A percentile compares a stretch with the other conserved stretches of the same genome.
These are phyloP conservation scores for Dendroctonus valens DNA, from an alignment of 1,140 invertebrate species.

Conservation along the genomic window DNA sequence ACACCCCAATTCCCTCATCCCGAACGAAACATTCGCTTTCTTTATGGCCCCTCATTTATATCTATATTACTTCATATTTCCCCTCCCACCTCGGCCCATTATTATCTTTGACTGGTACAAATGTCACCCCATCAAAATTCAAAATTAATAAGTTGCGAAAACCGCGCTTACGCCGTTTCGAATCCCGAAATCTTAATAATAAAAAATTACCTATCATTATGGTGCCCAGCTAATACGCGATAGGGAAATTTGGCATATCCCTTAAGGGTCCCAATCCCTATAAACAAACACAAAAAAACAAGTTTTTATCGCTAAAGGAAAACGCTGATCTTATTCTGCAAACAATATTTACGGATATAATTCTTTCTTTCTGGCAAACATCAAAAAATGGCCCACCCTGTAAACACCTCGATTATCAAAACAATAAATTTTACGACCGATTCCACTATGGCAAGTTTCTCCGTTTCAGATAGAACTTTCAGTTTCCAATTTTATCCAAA, in stretches of 20 bases:
- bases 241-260: constrained; percentile 26
- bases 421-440: no score
- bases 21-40: constrained; percentile 18
- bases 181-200: constrained; percentile 43
- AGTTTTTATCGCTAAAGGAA: no score
- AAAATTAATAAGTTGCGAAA: constrained; percentile 39
- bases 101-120: constrained; percentile 38
- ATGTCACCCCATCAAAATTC: constrained; percentile 34
- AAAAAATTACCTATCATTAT: constrained; percentile 45
- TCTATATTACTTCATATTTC: constrained; percentile 22
- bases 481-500: no score
- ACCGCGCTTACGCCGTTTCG: constrained; percentile 38
- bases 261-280: constrained; percentile 22
- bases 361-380: no score
- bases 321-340: no score
- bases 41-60: constrained; percentile 23
- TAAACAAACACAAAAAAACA: no score
- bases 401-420: no score
- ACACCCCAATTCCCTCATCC: constrained; percentile 1
- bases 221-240: constrained; percentile 37
- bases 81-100: constrained; percentile 18
- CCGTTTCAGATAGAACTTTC: no score
- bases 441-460: no score
- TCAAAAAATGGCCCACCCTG: no score
- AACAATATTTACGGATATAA: no score